Percentiles rank a stretch among this genome's conserved stretches.
phyloP scores from a whole-genome alignment of 2,797 vertebrate species.

The Furcifer pardalis region DNA sequence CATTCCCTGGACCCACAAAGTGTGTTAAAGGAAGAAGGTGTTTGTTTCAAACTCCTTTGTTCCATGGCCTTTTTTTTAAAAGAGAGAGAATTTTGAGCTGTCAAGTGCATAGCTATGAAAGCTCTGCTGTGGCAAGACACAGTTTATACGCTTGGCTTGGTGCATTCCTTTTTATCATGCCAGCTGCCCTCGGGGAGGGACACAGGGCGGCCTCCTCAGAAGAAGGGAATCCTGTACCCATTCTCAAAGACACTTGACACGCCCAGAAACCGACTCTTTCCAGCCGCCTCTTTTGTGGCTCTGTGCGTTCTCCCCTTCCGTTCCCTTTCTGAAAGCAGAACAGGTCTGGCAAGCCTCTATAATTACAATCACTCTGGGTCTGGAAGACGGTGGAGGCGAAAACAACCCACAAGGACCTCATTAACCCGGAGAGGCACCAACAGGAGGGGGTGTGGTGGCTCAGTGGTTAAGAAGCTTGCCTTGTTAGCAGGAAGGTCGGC shows the following conservation, averaged over 20 bases:
- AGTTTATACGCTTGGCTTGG: rapidly evolving
- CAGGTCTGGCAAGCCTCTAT: conserved; percentile 28
- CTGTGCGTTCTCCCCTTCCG: background rate
- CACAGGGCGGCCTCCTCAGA: background rate
- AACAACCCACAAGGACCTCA: background rate
- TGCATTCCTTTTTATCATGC: background rate
- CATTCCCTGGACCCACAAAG: conserved; percentile 40
- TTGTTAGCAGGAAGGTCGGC: too few relatives aligned
- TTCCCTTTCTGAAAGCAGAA: conserved; percentile 30
- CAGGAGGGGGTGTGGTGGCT: background rate
- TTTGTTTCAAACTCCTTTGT: conserved; percentile 18
- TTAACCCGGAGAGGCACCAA: background rate
- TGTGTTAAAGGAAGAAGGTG: conserved; percentile 28
- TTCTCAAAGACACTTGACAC: conserved; percentile 19
- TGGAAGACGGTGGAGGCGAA: background rate
- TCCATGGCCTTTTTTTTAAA: conserved; percentile 21
- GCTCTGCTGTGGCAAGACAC: background rate
- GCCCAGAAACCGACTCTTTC: conserved; percentile 9
- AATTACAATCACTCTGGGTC: conserved; percentile 30
- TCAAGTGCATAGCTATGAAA: conserved; percentile 26
- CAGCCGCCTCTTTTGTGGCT: background rate
- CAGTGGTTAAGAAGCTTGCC: too few relatives aligned
- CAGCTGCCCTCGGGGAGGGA: background rate
- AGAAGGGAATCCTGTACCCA: conserved; percentile 31
- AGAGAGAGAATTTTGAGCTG: conserved; percentile 13